Percentiles rank a stretch among this genome's conserved stretches.
phyloP scores from a whole-genome alignment of 2,888 invertebrate species.

The Drosophila mulleri region DNA sequence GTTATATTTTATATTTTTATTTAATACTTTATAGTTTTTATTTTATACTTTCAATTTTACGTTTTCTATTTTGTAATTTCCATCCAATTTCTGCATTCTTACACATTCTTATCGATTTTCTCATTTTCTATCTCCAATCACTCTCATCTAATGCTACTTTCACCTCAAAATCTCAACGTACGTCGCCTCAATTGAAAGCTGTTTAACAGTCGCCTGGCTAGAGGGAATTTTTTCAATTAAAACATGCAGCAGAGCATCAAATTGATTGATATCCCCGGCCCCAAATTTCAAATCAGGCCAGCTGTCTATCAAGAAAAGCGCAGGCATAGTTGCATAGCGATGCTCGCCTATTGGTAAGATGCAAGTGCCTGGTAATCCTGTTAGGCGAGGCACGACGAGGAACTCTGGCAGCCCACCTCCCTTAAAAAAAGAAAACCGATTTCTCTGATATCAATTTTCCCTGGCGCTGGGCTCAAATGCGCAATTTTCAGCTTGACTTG shows the following conservation, averaged over 20 bases:
- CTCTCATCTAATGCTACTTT: not conserved
- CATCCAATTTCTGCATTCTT: not conserved
- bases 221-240: conserved; percentile 60
- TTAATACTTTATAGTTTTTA: not conserved
- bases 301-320: conserved; percentile 35
- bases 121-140: not conserved
- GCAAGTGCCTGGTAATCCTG: conserved; percentile 52
- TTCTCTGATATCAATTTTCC: conserved; percentile 31
- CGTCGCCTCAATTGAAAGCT: not conserved
- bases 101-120: not conserved
- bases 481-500: conserved; percentile 80
- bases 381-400: conserved; percentile 26
- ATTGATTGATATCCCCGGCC: conserved; percentile 61
- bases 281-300: conserved; percentile 27
- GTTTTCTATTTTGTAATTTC: not conserved
- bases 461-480: conserved; percentile 58
- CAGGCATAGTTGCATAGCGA: conserved; percentile 26
- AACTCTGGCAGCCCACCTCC: conserved; percentile 30
- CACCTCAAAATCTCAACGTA: not conserved
- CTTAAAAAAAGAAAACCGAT: conserved; percentile 14
- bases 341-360: conserved; percentile 13
- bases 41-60: not conserved
- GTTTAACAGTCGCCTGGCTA: not conserved
- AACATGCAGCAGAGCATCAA: conserved; percentile 62
- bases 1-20: not conserved